Conservation (phyloP, 1,140 invertebrate genomes). For the Augochlora pura region DNA sequence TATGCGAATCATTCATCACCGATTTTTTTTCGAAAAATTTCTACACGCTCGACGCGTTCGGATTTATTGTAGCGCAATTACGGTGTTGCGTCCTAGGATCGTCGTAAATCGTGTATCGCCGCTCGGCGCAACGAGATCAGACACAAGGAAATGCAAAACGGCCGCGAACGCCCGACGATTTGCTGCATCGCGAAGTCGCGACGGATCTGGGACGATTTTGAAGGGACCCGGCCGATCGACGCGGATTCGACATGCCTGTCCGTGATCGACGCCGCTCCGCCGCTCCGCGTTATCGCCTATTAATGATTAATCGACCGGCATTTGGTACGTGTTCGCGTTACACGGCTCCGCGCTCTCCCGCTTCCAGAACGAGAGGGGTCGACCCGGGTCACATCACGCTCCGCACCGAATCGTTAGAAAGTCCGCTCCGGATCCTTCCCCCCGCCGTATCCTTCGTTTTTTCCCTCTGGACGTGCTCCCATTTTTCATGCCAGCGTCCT, state of each 20-base stretch:
- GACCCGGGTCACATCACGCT: constrained; percentile 69
- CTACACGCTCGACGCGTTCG: too few relatives aligned
- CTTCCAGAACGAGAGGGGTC: constrained; percentile 63
- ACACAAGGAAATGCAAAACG: constrained; percentile 22
- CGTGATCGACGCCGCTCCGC: constrained; percentile 52
- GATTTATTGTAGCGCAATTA: too few relatives aligned
- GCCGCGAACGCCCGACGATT: background rate
- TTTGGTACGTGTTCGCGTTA: constrained; percentile 56
- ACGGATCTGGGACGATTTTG: constrained; percentile 55
- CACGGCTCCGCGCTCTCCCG: constrained; percentile 48
- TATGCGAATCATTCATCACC: constrained; percentile 33
- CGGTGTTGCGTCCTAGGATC: constrained; percentile 7
- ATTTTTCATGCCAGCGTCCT: constrained; percentile 1
- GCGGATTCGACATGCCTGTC: constrained; percentile 46
- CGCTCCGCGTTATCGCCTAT: constrained; percentile 67
- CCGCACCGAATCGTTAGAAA: constrained; percentile 74
- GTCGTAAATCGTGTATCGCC: constrained; percentile 7
- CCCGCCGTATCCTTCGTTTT: background rate
- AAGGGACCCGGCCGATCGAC: constrained; percentile 25
- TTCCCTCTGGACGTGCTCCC: background rate
- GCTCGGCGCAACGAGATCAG: constrained; percentile 35
- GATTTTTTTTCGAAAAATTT: constrained; percentile 37
- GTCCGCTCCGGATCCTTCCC: constrained; percentile 51
- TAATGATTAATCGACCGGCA: constrained; percentile 74
- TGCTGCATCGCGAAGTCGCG: constrained; percentile 9